These are phyloP conservation scores for Pocillopora verrucosa DNA, from an alignment of 64 coral and sea anemone genomes.

Conservation along the genomic window DNA sequence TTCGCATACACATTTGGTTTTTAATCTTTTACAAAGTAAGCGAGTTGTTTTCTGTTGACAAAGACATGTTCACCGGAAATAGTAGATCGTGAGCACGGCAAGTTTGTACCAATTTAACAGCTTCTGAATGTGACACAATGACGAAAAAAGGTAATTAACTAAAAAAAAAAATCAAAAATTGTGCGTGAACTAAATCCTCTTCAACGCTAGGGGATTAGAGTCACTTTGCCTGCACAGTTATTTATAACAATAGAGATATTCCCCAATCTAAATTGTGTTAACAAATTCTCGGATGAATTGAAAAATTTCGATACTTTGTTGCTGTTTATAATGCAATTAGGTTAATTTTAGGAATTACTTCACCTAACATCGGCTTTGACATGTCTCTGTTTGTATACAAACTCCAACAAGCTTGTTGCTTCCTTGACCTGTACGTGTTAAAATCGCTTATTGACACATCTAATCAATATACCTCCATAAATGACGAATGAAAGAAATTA, in stretches of 20 bases:
- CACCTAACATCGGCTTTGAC: constrained; percentile 2
- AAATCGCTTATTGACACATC: not conserved
- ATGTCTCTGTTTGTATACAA: not conserved
- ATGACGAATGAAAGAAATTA: not conserved
- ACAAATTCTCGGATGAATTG: not conserved
- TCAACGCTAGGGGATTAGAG: not conserved
- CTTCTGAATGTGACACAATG: not conserved
- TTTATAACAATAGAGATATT: not conserved
- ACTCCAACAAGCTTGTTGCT: not conserved
- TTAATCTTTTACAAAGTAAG: not conserved
- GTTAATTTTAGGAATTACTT: not conserved
- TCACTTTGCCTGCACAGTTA: not conserved
- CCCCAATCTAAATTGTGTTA: not conserved
- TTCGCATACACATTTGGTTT: not conserved
- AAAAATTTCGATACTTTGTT: not conserved
- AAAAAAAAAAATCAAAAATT: too few species aligned
- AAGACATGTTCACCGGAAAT: not conserved
- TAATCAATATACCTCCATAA: not conserved
- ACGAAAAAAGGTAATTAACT: not conserved
- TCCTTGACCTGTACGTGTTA: not conserved
- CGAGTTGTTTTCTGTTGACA: not conserved
- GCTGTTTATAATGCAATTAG: too few species aligned
- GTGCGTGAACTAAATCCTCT: too few species aligned
- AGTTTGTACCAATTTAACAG: too few species aligned
- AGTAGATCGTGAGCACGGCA: too few species aligned